phyloP scores from a whole-genome alignment of 2,888 invertebrate genomes.

The Biston stratarius region DNA sequence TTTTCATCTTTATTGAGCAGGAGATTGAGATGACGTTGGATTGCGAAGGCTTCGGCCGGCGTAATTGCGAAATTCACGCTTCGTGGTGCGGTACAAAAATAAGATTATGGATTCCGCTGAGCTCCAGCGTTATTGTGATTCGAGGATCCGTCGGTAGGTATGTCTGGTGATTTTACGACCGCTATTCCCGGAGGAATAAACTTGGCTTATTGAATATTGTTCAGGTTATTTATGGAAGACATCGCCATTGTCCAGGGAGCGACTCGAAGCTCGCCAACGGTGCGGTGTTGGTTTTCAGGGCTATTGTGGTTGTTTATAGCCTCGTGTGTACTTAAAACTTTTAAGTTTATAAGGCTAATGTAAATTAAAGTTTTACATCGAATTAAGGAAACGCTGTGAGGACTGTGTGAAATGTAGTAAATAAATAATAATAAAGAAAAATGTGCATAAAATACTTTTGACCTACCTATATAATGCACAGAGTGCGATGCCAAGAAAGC shows the following conservation, averaged over 20 bases:
- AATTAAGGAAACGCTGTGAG: no score
- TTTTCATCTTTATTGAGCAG: conserved; percentile 62
- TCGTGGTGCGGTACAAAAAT: conserved; percentile 86
- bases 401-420: no score
- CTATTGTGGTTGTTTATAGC: conserved; percentile 32
- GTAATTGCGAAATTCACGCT: conserved; percentile 87
- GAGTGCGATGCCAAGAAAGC: no score
- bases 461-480: no score
- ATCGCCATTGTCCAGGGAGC: conserved; percentile 75
- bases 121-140: conserved; percentile 85
- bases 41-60: conserved; percentile 57
- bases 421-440: no score
- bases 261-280: conserved; percentile 57
- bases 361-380: no score
- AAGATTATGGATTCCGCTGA: conserved; percentile 87
- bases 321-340: conserved; percentile 5
- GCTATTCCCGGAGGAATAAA: conserved; percentile 86
- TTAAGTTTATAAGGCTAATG: background rate
- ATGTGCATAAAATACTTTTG: no score
- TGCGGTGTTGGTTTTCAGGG: conserved; percentile 61
- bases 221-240: conserved; percentile 82
- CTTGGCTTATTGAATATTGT: conserved; percentile 84
- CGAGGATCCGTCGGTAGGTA: conserved; percentile 86
- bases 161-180: conserved; percentile 83
- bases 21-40: conserved; percentile 67